phyloP scores from a whole-genome alignment of 2,888 invertebrate species.

The Hypomecis atomaria region DNA sequence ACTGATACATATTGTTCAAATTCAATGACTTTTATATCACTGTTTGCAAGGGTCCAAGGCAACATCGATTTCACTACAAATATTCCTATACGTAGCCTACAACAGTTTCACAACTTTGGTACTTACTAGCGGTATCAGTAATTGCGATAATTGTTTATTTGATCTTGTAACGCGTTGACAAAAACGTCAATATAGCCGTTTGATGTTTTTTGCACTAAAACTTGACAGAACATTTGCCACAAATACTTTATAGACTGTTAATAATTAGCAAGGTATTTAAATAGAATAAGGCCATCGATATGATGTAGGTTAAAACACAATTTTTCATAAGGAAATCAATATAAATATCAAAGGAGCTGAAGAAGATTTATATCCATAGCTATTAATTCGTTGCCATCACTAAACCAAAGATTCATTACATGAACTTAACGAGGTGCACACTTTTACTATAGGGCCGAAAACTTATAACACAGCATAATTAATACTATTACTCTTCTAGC shows the following conservation, averaged over 20 bases:
- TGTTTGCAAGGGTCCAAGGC: conserved; percentile 43
- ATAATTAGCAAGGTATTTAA: no score
- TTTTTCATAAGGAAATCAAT: no score
- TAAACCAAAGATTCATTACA: no score
- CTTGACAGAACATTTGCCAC: conserved; percentile 7
- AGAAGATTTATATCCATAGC: no score
- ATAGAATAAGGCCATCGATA: no score
- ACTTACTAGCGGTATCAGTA: conserved; percentile 23
- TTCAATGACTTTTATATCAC: conserved; percentile 45
- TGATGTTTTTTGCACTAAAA: conserved; percentile 3
- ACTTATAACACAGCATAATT: no score
- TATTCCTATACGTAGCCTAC: conserved; percentile 32
- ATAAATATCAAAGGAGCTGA: no score
- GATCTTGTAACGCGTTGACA: conserved; percentile 19
- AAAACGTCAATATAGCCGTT: conserved; percentile 14
- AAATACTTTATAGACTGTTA: not conserved
- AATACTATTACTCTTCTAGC: no score
- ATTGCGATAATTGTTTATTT: conserved; percentile 25
- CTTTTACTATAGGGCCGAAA: no score
- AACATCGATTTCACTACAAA: conserved; percentile 46
- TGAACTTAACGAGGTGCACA: no score
- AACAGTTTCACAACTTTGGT: conserved; percentile 34
- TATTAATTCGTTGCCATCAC: no score
- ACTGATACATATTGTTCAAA: conserved; percentile 44
- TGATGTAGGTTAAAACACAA: no score